Conservation (phyloP, 1,140 invertebrate genomes). For the Holcopasites calliopsidis region DNA sequence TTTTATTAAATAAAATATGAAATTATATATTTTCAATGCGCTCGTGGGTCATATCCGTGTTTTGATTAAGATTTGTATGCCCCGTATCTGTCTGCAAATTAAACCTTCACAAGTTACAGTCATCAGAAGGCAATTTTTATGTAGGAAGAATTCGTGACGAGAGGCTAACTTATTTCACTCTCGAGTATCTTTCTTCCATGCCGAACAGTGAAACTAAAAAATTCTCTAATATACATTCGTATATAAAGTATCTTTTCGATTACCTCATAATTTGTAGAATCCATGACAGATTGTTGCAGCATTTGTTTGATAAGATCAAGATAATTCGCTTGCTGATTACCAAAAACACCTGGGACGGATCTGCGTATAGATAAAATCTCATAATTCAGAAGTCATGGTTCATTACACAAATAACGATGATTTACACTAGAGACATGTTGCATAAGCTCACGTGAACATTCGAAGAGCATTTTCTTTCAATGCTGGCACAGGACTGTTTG, state of each 20-base stretch:
- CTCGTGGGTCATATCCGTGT: too few relatives aligned
- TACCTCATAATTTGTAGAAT: slow-evolving; percentile 84
- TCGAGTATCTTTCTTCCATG: slow-evolving; percentile 74
- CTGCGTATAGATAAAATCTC: slow-evolving; percentile 75
- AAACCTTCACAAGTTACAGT: slow-evolving; percentile 78
- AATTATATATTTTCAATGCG: too few relatives aligned
- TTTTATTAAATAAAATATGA: too few relatives aligned
- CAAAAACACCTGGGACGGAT: slow-evolving; percentile 97
- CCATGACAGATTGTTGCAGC: slow-evolving; percentile 89
- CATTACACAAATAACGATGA: not conserved
- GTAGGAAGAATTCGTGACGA: slow-evolving; percentile 73
- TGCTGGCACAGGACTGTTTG: slow-evolving; percentile 88
- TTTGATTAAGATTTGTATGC: slow-evolving; percentile 63
- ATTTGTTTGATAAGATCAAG: slow-evolving; percentile 97
- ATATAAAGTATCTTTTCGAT: slow-evolving; percentile 37
- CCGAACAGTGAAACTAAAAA: slow-evolving; percentile 2
- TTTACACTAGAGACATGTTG: not conserved
- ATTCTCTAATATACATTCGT: not conserved
- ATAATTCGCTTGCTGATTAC: slow-evolving; percentile 95
- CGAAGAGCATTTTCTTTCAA: slow-evolving; percentile 96
- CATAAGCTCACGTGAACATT: slow-evolving; percentile 92
- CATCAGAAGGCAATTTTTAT: slow-evolving; percentile 76
- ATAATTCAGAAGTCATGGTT: not conserved
- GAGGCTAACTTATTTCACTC: slow-evolving; percentile 48
- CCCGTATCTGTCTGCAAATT: slow-evolving; percentile 79